Evolutionary conservation across 2,797 vertebrate genomes (phyloP), one percentile per base, ranked within the genome.

Genomic region (Podarcis lilfordi): DNA sequence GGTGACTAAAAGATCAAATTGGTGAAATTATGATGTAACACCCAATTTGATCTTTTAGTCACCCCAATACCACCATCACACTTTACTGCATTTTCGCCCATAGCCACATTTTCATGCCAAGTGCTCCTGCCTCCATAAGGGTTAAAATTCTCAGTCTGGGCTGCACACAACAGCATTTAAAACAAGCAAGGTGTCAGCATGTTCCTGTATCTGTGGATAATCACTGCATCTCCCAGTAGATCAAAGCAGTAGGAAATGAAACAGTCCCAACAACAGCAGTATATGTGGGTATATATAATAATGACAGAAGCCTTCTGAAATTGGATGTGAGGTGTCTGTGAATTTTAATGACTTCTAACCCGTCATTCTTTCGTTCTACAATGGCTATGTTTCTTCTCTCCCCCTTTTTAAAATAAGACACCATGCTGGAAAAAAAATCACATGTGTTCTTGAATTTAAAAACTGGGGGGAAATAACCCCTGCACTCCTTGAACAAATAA

Each of bases 241-340:
- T 91, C 84, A 8, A 64, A 64, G 72, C 68, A 76, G 85, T 91
- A 35, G 90, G 94, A 94, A 96, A 96, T 95, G 93, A 96, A 96
- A 95, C 69, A 86, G 86, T 86, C 37, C 68, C 86, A 83, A 82
- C 76, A 61, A 45, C 40, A 64, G 66, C 64, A 87, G 50, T 85
- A 88, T 40, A 40, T 9, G 32, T 69, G 32, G 32, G 23, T 43
- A 80, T 45, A 83, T 74, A 59, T 72, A 71, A 77, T 55, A 64
- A 84, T 89, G 90, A 89, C 59, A 80, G 72, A 90, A 76, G 40
- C 35, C 82, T 82, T 89, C 81, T 87, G 85, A 91, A 91, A 87
- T 87, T 66, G 68, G 80, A 27, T 72, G 61, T 69, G 59, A 75
- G 59, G 50, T 5, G 40, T 13, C 72, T 61, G 72, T 82, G 93